phyloP scores from a whole-genome alignment of 2,888 invertebrate genomes.

The Ypsolopha sequella region DNA sequence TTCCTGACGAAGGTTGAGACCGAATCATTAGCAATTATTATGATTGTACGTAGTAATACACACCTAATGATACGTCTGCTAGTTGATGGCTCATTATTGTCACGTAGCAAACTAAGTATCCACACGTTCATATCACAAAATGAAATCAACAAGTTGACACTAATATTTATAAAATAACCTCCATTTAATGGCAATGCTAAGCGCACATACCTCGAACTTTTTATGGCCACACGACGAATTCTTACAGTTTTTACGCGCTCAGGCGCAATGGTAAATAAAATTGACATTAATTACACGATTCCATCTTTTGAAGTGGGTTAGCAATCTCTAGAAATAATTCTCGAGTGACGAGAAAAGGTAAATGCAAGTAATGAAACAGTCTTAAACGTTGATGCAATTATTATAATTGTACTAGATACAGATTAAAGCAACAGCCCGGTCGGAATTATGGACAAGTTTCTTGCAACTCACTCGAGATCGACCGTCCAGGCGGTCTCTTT shows the following conservation, averaged over 20 bases:
- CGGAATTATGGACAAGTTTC: constrained; percentile 31
- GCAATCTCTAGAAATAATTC: constrained; percentile 47
- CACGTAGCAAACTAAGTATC: constrained; percentile 5
- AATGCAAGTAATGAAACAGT: constrained; percentile 34
- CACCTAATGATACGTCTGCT: constrained; percentile 7
- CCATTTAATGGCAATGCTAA: neutral
- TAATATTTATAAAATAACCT: constrained; percentile 7
- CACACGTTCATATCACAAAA: constrained; percentile 7
- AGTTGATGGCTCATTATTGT: constrained; percentile 7
- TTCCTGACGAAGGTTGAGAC: constrained; percentile 6
- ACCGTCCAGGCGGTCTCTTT: constrained; percentile 7
- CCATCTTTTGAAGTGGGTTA: constrained; percentile 52
- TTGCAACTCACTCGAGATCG: constrained; percentile 13
- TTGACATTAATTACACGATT: constrained; percentile 55
- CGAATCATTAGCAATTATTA: constrained; percentile 10
- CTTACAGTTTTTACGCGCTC: constrained; percentile 3
- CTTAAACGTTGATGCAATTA: constrained; percentile 43
- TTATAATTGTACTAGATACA: constrained; percentile 43
- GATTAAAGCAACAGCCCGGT: constrained; percentile 21
- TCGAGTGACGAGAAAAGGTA: constrained; percentile 21
- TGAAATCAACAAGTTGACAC: constrained; percentile 9
- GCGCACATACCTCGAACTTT: constrained; percentile 5
- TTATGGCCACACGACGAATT: constrained; percentile 9
- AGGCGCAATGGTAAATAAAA: constrained; percentile 55
- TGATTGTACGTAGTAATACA: constrained; percentile 9